Evolutionary conservation across 2,113 vertebrate genomes (phyloP).

Genomic region (Eulemur macaco): DNA sequence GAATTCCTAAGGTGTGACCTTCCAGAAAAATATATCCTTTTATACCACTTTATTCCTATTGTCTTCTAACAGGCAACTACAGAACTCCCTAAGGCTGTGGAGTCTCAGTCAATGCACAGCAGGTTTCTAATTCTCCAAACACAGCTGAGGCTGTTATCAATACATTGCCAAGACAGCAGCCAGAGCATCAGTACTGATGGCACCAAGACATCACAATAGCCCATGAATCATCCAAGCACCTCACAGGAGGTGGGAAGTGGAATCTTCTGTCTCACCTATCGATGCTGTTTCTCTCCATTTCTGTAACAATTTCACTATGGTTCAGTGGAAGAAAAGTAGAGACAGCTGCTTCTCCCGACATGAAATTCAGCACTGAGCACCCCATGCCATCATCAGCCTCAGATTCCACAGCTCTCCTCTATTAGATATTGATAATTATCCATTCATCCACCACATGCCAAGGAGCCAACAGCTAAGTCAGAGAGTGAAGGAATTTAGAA

Average conservation of each 20-base stretch:
- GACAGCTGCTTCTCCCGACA: fast-evolving
- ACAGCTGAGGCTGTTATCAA: background rate
- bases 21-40: background rate
- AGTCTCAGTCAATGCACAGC: background rate
- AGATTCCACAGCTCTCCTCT: background rate
- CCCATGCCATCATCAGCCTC: background rate
- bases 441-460: background rate
- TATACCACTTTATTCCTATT: background rate
- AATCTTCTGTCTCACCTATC: background rate
- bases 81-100: background rate
- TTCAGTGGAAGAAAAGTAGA: background rate
- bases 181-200: background rate
- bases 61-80: background rate
- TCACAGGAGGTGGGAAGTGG: background rate
- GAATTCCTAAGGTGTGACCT: background rate
- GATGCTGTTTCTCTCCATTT: background rate
- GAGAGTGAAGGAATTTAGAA: background rate
- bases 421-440: background rate
- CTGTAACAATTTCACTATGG: too few relatives aligned
- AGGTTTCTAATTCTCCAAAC: background rate
- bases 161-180: background rate
- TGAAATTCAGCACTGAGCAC: background rate
- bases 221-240: background rate
- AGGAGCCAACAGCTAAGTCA: background rate
- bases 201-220: background rate